Percentiles rank a stretch among this genome's conserved stretches.
Evolutionary conservation across 2,797 vertebrate genomes (phyloP).

Genomic region (Sparus aurata): DNA sequence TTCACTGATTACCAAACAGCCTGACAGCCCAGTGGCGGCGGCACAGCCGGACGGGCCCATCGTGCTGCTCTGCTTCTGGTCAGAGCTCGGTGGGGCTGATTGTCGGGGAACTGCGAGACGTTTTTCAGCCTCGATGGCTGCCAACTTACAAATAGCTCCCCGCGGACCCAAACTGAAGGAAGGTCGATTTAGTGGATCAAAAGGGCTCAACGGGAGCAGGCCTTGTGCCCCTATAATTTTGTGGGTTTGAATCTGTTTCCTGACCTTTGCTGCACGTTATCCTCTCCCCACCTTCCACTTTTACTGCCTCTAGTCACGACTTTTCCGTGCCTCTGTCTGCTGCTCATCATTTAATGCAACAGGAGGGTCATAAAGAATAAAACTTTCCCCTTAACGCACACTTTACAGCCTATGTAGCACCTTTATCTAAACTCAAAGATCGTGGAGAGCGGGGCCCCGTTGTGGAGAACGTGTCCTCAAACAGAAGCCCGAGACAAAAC

Average conservation of each 20-base stretch:
- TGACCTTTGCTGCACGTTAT: conserved; percentile 50
- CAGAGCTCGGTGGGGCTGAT: conserved; percentile 60
- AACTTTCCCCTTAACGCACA: not conserved
- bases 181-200: conserved; percentile 73
- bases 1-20: conserved; percentile 69
- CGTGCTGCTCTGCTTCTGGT: conserved; percentile 53
- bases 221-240: conserved; percentile 58
- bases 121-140: conserved; percentile 69
- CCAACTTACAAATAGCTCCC: conserved; percentile 74
- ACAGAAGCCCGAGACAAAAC: no score
- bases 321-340: conserved; percentile 12
- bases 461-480: no score
- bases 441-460: no score
- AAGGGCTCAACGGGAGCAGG: conserved; percentile 44
- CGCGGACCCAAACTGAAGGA: conserved; percentile 60
- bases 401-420: no score
- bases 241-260: conserved; percentile 60
- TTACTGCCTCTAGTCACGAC: conserved; percentile 7
- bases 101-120: conserved; percentile 58
- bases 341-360: not conserved
- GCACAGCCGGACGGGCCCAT: conserved; percentile 59
- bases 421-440: no score
- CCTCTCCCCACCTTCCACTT: conserved; percentile 24
- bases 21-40: conserved; percentile 55
- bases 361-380: not conserved